Conservation (phyloP, 2,113 vertebrate species). For the Platycercus adscitus region DNA sequence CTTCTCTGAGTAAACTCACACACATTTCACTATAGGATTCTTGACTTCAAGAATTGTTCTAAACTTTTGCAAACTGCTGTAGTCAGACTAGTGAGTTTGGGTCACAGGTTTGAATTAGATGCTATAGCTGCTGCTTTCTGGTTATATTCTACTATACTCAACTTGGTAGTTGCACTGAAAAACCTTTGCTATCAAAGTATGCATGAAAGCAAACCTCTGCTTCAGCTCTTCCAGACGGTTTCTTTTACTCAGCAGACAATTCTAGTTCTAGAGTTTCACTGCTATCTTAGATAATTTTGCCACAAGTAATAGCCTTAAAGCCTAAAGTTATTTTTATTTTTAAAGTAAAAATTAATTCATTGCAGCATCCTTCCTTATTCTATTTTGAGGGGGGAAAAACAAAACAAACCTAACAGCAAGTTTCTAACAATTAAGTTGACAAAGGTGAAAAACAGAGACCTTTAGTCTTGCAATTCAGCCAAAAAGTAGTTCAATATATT, state of each 20-base stretch:
- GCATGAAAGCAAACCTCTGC: not conserved
- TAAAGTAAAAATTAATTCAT: not conserved
- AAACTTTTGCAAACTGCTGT: not conserved
- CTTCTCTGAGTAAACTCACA: not conserved
- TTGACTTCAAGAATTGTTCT: not conserved
- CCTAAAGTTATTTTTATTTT: not conserved
- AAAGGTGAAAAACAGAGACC: not conserved
- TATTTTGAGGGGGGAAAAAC: not conserved
- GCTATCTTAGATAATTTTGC: not conserved
- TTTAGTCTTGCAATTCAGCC: not conserved
- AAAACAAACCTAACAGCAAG: not conserved
- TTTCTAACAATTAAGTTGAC: not conserved
- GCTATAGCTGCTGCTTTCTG: not conserved
- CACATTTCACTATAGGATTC: not conserved
- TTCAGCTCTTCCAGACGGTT: not conserved
- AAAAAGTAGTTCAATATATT: not conserved
- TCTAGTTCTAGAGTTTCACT: not conserved
- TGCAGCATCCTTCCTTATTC: not conserved
- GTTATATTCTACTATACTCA: not conserved
- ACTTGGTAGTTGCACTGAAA: not conserved
- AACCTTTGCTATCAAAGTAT: not conserved
- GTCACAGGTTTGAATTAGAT: not conserved
- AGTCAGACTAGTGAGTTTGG: not conserved
- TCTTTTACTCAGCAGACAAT: not conserved
- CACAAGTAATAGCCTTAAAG: not conserved